Percentiles rank a stretch among this genome's conserved stretches.
Evolutionary conservation across 2,113 vertebrate species (phyloP).

Genomic region (Channa argus): DNA sequence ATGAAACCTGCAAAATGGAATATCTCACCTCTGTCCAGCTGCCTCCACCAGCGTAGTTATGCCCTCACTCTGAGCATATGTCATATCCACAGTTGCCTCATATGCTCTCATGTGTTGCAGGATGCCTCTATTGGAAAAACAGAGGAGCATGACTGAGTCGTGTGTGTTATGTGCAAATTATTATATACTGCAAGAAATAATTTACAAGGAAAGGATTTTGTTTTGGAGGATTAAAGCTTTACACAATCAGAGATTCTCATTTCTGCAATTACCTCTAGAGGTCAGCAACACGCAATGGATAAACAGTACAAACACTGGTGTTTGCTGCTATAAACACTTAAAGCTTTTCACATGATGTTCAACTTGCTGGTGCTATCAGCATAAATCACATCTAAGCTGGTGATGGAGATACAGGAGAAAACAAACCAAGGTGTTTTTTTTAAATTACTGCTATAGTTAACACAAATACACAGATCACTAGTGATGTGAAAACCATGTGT

Average conservation of each 20-base stretch:
- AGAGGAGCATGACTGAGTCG: neutral
- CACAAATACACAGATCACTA: neutral
- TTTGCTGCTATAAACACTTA: neutral
- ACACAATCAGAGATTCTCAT: neutral
- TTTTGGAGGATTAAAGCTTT: neutral
- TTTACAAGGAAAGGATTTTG: too few relatives aligned
- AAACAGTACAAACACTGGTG: neutral
- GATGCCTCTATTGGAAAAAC: slow-evolving; percentile 69
- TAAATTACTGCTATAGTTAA: too few relatives aligned
- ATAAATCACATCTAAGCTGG: too few relatives aligned
- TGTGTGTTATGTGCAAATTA: too few relatives aligned
- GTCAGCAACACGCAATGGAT: slow-evolving; percentile 47
- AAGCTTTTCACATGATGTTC: too few relatives aligned
- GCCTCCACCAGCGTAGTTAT: slow-evolving; percentile 79
- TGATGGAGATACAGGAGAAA: too few relatives aligned
- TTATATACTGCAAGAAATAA: too few relatives aligned
- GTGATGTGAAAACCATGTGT: slow-evolving; percentile 41
- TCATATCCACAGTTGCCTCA: slow-evolving; percentile 76
- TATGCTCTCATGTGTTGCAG: slow-evolving; percentile 75
- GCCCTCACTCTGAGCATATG: slow-evolving; percentile 77
- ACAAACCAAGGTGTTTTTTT: too few relatives aligned
- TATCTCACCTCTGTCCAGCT: slow-evolving; percentile 79
- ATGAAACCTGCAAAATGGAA: neutral
- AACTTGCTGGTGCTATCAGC: too few relatives aligned
- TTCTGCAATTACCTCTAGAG: slow-evolving; percentile 45